Conservation (phyloP, 2,113 vertebrate species). For the Apistogramma diplotaenia region DNA sequence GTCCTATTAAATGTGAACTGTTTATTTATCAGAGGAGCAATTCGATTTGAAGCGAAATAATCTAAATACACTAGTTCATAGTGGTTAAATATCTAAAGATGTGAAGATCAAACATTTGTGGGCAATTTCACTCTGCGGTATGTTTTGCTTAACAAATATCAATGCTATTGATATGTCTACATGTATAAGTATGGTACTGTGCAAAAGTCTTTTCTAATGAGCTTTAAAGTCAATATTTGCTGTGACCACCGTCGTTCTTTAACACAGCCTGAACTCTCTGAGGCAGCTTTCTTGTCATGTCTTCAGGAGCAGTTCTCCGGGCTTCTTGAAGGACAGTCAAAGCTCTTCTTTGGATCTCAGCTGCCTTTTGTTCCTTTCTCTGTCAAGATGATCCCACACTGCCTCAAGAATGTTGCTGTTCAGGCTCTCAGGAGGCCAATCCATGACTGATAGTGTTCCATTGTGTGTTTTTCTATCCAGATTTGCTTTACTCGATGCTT, state of each 20-base stretch:
- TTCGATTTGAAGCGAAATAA: background rate
- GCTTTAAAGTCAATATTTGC: background rate
- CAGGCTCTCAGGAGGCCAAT: background rate
- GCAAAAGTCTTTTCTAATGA: too few species aligned
- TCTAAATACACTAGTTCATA: background rate
- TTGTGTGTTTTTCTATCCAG: background rate
- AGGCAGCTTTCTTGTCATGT: background rate
- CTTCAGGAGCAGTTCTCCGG: background rate
- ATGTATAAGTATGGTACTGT: too few species aligned
- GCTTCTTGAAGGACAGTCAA: background rate
- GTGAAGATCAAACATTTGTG: accelerated
- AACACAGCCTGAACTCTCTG: background rate
- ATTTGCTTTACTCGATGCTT: background rate
- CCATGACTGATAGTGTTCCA: background rate
- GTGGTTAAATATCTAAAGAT: background rate
- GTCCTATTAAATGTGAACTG: background rate
- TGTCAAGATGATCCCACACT: too few species aligned
- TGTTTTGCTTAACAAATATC: too few species aligned
- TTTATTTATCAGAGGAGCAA: background rate
- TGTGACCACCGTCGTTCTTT: background rate
- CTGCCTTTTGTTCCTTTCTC: too few species aligned
- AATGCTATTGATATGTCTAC: too few species aligned
- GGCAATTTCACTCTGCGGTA: background rate
- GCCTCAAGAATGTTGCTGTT: too few species aligned
- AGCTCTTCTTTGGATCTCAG: too few species aligned